Percentiles rank a stretch among this genome's conserved stretches.
These are phyloP conservation scores for Sebastes schlegelii DNA, from an alignment of 2,113 vertebrate species.

Conservation along the genomic window DNA sequence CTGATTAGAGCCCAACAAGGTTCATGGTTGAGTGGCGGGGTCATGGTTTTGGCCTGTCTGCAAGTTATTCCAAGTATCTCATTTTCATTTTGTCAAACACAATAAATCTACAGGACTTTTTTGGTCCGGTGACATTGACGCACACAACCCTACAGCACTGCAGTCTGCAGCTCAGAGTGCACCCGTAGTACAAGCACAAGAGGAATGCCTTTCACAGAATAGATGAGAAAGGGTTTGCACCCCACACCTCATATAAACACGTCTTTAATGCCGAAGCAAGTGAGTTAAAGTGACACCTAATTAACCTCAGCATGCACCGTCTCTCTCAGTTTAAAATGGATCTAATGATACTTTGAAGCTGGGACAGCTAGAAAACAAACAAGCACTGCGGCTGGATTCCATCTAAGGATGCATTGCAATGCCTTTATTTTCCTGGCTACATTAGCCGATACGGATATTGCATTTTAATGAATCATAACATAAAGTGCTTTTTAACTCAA, in stretches of 20 bases:
- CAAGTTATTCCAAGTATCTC: not conserved
- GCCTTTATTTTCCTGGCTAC: not conserved
- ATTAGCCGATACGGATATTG: not conserved
- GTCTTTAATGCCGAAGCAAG: not conserved
- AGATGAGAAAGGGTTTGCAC: not conserved
- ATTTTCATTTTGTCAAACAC: not conserved
- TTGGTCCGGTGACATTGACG: not conserved
- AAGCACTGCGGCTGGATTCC: conserved; percentile 4
- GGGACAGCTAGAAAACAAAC: not conserved
- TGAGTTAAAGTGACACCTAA: conserved; percentile 18
- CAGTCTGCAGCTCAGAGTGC: not conserved
- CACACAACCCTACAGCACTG: not conserved
- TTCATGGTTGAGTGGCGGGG: not conserved
- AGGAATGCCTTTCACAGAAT: not conserved
- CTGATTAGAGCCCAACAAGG: not conserved
- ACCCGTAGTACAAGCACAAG: not conserved
- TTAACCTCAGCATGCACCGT: conserved; percentile 7
- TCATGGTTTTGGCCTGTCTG: not conserved
- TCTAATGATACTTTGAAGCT: not conserved
- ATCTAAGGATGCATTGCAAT: not conserved
- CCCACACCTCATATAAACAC: not conserved
- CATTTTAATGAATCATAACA: not conserved
- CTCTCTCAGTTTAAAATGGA: not conserved
- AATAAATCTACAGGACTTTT: not conserved
- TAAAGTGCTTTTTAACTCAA: not conserved